Percentiles rank a stretch among this genome's conserved stretches.
Conservation (phyloP, 1,140 invertebrate species). For the Capitella teleta region DNA sequence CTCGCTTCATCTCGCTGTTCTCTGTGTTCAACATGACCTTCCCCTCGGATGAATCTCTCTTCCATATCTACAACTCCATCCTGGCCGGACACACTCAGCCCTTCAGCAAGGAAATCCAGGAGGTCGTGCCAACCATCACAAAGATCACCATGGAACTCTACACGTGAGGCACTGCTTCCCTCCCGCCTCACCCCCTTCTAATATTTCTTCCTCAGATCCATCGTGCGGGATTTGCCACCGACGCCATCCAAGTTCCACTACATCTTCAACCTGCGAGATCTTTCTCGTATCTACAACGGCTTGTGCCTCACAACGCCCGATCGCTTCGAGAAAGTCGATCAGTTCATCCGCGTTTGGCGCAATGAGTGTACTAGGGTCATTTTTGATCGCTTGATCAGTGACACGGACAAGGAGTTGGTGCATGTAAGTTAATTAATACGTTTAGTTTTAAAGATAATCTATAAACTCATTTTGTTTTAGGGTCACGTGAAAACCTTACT, state of each 20-base stretch:
- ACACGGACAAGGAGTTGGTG: constrained; percentile 45
- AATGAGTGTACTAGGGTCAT: constrained; percentile 78
- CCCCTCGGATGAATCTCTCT: constrained; percentile 52
- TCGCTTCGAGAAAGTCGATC: constrained; percentile 54
- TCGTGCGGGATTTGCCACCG: constrained; percentile 67
- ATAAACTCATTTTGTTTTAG: too few relatives aligned
- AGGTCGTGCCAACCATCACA: constrained; percentile 54
- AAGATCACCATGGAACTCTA: constrained; percentile 72
- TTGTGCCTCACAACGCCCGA: constrained; percentile 60
- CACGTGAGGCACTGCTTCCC: constrained; percentile 44
- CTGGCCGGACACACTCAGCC: constrained; percentile 60
- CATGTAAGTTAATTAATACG: constrained; percentile 28
- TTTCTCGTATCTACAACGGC: constrained; percentile 69
- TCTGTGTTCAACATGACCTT: constrained; percentile 73
- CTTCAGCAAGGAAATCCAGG: constrained; percentile 57
- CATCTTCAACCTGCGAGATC: constrained; percentile 81
- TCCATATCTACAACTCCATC: constrained; percentile 57
- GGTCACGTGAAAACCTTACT: constrained; percentile 22
- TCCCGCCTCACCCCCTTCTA: background rate
- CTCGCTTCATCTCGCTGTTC: constrained; percentile 79
- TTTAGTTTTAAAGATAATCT: too few relatives aligned
- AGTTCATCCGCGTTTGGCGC: constrained; percentile 72
- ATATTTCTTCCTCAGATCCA: constrained; percentile 33
- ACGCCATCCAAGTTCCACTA: constrained; percentile 89
- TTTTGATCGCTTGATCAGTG: constrained; percentile 68